Conservation (phyloP, 2,888 invertebrate genomes). For the Petrophora chlorosata region DNA sequence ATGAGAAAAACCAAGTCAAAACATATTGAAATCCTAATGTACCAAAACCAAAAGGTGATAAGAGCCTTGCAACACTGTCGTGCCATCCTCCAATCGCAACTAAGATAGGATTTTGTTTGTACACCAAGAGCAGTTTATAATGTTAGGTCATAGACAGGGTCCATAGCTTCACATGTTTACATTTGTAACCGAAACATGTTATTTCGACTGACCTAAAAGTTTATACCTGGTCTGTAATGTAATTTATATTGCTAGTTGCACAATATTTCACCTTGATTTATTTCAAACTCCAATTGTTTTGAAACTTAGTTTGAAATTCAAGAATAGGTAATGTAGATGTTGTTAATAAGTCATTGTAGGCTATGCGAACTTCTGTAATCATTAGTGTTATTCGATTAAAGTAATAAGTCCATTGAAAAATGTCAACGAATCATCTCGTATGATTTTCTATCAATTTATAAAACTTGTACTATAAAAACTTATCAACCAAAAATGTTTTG, state of each 20-base stretch:
- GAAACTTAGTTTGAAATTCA: conserved; percentile 4
- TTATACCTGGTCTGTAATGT: background rate
- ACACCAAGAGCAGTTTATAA: background rate
- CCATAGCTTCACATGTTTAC: background rate
- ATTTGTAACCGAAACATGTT: background rate
- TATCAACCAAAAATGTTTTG: too few relatives aligned
- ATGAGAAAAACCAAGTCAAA: too few relatives aligned
- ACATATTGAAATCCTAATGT: too few relatives aligned
- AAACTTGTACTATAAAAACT: background rate
- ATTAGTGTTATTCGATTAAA: conserved; percentile 14
- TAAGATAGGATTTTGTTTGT: background rate
- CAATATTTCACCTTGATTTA: conserved; percentile 9
- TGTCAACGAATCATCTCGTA: conserved; percentile 23
- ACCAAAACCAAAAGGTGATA: background rate
- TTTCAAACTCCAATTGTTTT: conserved; percentile 7
- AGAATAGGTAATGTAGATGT: conserved; percentile 4
- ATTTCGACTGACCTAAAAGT: background rate
- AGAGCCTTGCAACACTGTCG: background rate
- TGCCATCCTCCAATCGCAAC: conserved; percentile 2
- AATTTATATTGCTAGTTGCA: conserved; percentile 14
- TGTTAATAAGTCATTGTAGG: conserved; percentile 10
- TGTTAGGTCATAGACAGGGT: background rate
- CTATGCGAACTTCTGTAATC: conserved; percentile 10
- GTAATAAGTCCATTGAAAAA: conserved; percentile 20
- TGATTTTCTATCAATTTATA: conserved; percentile 42